phyloP scores from a whole-genome alignment of 2,797 vertebrate genomes.

The Fringilla coelebs region DNA sequence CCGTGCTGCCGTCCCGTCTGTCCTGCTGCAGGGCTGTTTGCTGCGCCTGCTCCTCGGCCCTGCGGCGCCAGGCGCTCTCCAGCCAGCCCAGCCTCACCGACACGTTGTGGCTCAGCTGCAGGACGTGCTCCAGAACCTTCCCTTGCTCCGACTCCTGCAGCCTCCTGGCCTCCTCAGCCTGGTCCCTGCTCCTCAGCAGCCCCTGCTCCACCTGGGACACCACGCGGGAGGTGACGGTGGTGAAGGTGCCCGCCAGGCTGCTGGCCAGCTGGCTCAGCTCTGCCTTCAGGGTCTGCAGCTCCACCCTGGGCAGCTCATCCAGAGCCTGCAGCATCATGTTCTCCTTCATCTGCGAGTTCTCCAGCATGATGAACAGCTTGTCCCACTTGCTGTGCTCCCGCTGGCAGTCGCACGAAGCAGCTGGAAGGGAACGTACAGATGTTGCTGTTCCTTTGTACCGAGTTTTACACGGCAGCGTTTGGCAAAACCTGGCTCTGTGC shows the following conservation, averaged over 20 bases:
- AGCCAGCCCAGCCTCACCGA: constrained; percentile 73
- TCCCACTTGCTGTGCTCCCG: constrained; percentile 87
- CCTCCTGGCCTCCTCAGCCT: neutral
- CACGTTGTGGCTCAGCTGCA: constrained; percentile 70
- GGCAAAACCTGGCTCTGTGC: neutral
- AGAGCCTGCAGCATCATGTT: constrained; percentile 90
- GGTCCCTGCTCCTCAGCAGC: constrained; percentile 64
- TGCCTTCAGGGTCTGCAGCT: constrained; percentile 80
- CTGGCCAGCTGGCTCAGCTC: constrained; percentile 84
- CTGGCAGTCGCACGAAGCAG: constrained; percentile 76
- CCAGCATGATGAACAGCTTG: constrained; percentile 95
- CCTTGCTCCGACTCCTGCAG: constrained; percentile 55
- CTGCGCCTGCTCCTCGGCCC: neutral
- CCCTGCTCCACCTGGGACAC: constrained; percentile 69
- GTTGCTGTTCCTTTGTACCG: neutral
- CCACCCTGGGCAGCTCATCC: constrained; percentile 82
- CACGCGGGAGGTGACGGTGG: constrained; percentile 58
- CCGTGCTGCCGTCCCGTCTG: constrained; percentile 25
- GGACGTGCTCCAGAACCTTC: constrained; percentile 74
- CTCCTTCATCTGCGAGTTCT: constrained; percentile 97
- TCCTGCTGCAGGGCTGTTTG: constrained; percentile 55
- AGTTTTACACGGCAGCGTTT: neutral
- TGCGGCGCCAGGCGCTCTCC: constrained; percentile 59
- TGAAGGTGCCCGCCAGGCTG: constrained; percentile 68
- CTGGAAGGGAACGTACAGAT: constrained; percentile 42